Evolutionary conservation across 2,113 vertebrate species (phyloP).

Genomic region (Gopherus flavomarginatus): DNA sequence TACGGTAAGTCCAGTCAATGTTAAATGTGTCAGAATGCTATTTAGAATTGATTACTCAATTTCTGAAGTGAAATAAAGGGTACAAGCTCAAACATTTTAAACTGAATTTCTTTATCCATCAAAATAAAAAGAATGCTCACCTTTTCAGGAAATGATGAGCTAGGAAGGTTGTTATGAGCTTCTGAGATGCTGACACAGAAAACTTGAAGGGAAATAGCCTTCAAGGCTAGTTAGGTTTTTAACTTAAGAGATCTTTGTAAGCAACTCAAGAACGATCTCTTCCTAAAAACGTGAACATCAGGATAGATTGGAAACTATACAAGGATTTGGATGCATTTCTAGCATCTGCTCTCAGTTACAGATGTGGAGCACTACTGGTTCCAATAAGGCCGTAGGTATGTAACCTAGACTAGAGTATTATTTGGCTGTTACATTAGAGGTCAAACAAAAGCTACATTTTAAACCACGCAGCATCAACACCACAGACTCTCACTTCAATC

Average conservation of each 20-base stretch:
- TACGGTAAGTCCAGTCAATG: neutral
- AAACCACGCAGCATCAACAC: neutral
- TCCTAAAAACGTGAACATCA: neutral
- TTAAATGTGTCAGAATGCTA: neutral
- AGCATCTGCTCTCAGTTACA: neutral
- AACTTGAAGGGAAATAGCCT: neutral
- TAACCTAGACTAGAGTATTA: neutral
- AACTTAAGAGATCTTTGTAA: neutral
- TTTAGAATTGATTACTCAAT: rapidly evolving
- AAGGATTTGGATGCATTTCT: neutral
- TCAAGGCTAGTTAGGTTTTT: neutral
- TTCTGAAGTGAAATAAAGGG: neutral
- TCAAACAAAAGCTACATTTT: neutral
- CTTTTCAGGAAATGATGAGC: neutral
- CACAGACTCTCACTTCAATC: neutral
- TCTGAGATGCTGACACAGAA: neutral
- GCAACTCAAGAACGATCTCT: neutral
- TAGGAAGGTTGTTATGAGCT: neutral
- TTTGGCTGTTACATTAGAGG: neutral
- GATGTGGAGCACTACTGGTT: neutral
- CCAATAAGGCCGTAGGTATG: neutral
- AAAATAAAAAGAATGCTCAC: neutral
- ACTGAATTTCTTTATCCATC: neutral
- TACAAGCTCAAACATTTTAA: neutral
- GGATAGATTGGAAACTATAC: neutral